These are phyloP conservation scores for Scartelaos histophorus DNA, from an alignment of 2,113 vertebrate species.

Conservation along the genomic window DNA sequence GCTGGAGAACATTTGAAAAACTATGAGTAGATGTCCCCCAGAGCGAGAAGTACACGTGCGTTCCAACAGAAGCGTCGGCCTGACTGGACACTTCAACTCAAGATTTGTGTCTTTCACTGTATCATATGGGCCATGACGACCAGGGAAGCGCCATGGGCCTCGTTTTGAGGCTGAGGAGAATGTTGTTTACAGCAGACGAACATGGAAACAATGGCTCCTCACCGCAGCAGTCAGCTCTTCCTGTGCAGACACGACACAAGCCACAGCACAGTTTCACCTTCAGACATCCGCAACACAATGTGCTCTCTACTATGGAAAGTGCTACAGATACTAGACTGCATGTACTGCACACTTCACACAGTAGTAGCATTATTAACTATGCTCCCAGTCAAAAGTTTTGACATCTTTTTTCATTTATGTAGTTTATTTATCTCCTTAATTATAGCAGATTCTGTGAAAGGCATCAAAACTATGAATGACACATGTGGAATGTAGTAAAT, in stretches of 20 bases:
- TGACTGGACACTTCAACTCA: background rate
- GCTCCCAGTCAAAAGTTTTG: too few species aligned
- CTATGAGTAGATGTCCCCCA: background rate
- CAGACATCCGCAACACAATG: constrained; percentile 59
- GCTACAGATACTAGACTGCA: constrained; percentile 16
- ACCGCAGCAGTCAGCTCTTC: constrained; percentile 65
- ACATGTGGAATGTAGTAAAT: too few species aligned
- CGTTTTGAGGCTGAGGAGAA: constrained; percentile 62
- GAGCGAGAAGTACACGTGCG: background rate
- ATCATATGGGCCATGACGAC: constrained; percentile 65
- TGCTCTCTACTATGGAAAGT: constrained; percentile 32
- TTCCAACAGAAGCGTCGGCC: background rate
- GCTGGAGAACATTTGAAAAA: background rate
- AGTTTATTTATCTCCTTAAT: too few species aligned
- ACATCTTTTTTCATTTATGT: too few species aligned
- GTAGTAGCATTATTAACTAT: background rate
- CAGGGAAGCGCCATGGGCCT: constrained; percentile 52
- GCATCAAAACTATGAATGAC: too few species aligned
- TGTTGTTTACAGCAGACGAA: constrained; percentile 67
- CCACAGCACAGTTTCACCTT: constrained; percentile 67
- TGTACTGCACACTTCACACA: constrained; percentile 32
- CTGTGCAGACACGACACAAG: constrained; percentile 63
- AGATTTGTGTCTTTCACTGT: constrained; percentile 40
- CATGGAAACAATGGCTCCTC: constrained; percentile 59
- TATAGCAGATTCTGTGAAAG: too few species aligned